Evolutionary conservation across 2,113 vertebrate species (phyloP).

Genomic region (Onychostruthus taczanowskii): DNA sequence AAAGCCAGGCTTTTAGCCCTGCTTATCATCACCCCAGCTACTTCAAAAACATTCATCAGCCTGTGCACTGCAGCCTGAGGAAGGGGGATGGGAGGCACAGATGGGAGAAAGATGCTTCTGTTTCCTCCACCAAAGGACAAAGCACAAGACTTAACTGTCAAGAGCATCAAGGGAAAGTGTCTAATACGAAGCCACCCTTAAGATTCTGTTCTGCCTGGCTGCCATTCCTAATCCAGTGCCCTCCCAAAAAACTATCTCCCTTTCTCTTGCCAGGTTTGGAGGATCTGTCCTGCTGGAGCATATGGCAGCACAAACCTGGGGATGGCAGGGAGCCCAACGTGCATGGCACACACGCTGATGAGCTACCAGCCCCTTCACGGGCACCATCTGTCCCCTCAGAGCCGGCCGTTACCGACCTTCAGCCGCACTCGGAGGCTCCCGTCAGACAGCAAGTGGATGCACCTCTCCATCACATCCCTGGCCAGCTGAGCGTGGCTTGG

Average conservation of each 20-base stretch:
- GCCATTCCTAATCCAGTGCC: neutral
- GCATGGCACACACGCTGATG: accelerated
- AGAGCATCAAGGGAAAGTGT: neutral
- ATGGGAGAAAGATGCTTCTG: neutral
- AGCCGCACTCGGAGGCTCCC: slow-evolving; percentile 79
- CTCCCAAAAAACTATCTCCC: neutral
- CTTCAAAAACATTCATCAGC: neutral
- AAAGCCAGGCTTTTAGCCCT: slow-evolving; percentile 18
- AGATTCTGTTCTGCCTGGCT: neutral
- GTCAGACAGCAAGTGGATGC: slow-evolving; percentile 85
- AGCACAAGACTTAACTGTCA: neutral
- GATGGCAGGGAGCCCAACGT: neutral
- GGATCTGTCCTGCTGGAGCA: neutral
- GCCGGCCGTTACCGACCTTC: slow-evolving; percentile 73
- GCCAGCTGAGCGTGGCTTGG: slow-evolving; percentile 80
- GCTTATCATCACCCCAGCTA: slow-evolving; percentile 36
- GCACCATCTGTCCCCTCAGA: neutral
- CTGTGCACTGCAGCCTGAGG: neutral
- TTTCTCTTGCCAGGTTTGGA: neutral
- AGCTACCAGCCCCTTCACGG: neutral
- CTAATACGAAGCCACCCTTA: neutral
- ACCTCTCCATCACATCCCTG: slow-evolving; percentile 87
- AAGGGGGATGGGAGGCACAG: slow-evolving; percentile 10
- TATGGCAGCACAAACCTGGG: neutral
- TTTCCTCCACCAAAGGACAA: neutral